Conservation (phyloP, 2,113 vertebrate species). For the Porphyrio hochstetteri region DNA sequence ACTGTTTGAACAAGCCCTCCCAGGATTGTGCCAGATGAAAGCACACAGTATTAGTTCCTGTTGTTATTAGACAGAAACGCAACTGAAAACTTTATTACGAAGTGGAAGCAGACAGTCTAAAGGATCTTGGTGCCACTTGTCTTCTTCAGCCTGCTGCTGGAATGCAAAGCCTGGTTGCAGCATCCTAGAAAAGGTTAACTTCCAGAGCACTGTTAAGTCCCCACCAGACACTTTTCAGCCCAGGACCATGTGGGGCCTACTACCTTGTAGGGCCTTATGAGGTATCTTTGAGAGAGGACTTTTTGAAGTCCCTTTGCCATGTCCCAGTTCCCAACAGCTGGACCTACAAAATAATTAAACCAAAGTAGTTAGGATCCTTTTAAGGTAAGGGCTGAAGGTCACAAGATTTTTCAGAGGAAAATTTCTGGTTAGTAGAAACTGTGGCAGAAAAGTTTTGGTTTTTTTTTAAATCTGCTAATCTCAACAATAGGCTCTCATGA, state of each 20-base stretch:
- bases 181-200: background rate
- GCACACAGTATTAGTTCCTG: accelerated
- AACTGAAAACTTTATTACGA: background rate
- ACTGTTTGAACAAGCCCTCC: background rate
- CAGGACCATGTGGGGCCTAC: background rate
- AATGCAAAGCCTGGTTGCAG: background rate
- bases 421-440: background rate
- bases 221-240: background rate
- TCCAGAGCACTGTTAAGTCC: background rate
- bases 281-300: background rate
- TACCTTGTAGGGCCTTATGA: background rate
- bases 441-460: background rate
- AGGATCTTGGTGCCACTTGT: background rate
- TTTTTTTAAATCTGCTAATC: background rate
- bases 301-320: background rate
- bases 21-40: background rate
- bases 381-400: background rate
- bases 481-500: constrained; percentile 1
- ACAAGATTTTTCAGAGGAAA: background rate
- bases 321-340: background rate
- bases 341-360: background rate
- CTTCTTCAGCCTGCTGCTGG: background rate
- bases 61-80: background rate
- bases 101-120: background rate
- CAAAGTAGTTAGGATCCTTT: background rate